phyloP scores from a whole-genome alignment of 1,140 invertebrate species.

The Brachystomella parvula region DNA sequence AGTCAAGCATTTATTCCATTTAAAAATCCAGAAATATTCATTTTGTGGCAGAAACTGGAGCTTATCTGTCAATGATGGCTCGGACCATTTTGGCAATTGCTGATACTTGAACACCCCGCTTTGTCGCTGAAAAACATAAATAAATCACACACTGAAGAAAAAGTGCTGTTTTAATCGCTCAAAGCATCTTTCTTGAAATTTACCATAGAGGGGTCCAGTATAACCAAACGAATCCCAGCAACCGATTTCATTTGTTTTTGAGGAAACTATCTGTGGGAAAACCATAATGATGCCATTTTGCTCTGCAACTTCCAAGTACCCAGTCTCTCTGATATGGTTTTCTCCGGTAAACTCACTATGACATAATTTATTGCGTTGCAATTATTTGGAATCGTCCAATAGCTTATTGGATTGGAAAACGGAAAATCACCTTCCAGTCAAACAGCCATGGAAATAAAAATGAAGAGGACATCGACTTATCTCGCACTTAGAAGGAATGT shows the following conservation, averaged over 20 bases:
- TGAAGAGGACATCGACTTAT: background rate
- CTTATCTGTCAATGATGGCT: too few relatives aligned
- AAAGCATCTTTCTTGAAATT: background rate
- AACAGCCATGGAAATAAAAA: conserved; percentile 9
- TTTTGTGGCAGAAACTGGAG: too few relatives aligned
- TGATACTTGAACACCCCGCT: too few relatives aligned
- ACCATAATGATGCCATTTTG: conserved; percentile 30
- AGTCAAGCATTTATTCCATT: too few relatives aligned
- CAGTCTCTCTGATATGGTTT: conserved; percentile 28
- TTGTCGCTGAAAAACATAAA: too few relatives aligned
- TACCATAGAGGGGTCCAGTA: conserved; percentile 19
- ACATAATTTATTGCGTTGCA: too few relatives aligned
- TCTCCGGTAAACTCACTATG: conserved; percentile 34
- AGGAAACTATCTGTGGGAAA: conserved; percentile 26
- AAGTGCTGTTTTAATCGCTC: too few relatives aligned
- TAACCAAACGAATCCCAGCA: conserved; percentile 25
- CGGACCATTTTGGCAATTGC: too few relatives aligned
- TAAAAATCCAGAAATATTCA: too few relatives aligned
- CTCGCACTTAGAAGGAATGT: background rate
- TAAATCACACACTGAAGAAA: too few relatives aligned
- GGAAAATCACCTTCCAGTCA: conserved; percentile 5
- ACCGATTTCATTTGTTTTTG: conserved; percentile 23
- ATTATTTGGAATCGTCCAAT: too few relatives aligned
- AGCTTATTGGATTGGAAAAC: too few relatives aligned
- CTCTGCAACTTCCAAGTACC: conserved; percentile 31